Evolutionary conservation across 2,113 vertebrate species (phyloP), one percentile per base, ranked within the genome.

Genomic region (Chamaetylas fuelleborni): DNA sequence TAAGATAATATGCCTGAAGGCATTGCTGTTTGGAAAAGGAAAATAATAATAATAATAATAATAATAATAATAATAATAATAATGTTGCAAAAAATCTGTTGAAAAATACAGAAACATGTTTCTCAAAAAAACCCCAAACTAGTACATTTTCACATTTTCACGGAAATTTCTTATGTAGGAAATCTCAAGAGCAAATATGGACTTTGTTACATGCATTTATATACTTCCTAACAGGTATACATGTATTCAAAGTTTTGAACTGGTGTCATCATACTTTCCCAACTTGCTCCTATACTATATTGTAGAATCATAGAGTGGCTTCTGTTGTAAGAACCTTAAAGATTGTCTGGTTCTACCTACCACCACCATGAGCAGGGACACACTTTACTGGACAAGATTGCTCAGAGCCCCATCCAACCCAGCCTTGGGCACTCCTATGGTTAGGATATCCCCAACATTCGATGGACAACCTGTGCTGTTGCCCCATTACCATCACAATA

Each of bases 1-100:
- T 65, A 73, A 66, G 67, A 29, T 81, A 81, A 94, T 79, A 43
- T 74, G 15, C 56, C 64, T 93, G 64, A 87, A 93, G 80, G 56
- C n/a, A 67, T 1, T 62, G 78, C 48, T 74, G 8, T 61, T 92
- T 78, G 20, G 50, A 95, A 95, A 94, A 84, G 11, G 29, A 92
- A 95, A 96, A 90, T 36, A 78, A 86, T 40, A 81, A 73, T 69
- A 51, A 51, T 29, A 28, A 28, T 51, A 28, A 67, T 56, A 51
- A 51, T 29, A 28, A 28, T 29, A 28, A 67, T 58, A 81, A 87
- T 40, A 81, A 73, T 69, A 96, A 90, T 34, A 81, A 87, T 42
- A 17, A 62, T 58, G 25, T 76, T 64, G 8, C 5, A 86, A 64
- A 91, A 74, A 78, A 67, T 54, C 31, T 45, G 43, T 23, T 67